Conservation (phyloP, 2,113 vertebrate genomes). For the Anser brachyrhynchus region DNA sequence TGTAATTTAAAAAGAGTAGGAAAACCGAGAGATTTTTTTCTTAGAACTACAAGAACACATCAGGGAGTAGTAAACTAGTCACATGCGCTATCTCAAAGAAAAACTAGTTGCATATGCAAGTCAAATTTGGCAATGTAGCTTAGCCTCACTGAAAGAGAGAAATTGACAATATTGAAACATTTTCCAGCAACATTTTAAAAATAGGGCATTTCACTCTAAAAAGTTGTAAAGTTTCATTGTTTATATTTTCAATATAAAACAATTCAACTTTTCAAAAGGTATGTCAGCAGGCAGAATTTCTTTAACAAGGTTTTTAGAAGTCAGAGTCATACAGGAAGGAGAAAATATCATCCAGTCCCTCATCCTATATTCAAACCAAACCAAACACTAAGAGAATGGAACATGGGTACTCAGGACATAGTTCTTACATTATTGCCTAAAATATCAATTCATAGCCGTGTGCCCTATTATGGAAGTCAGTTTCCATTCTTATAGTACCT, state of each 20-base stretch:
- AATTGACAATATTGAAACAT: not conserved
- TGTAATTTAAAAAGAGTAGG: not conserved
- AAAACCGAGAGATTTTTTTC: not conserved
- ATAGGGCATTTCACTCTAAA: not conserved
- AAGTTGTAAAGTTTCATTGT: not conserved
- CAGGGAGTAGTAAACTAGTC: not conserved
- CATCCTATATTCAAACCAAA: not conserved
- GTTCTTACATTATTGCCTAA: not conserved
- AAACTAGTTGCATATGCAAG: not conserved
- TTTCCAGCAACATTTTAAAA: slow-evolving; percentile 1
- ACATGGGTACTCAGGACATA: not conserved
- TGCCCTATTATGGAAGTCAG: not conserved
- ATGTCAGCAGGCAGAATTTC: not conserved
- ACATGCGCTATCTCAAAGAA: not conserved
- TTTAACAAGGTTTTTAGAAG: not conserved
- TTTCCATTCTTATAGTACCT: not conserved
- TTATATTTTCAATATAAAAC: not conserved
- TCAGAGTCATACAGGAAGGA: not conserved
- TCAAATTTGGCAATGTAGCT: not conserved
- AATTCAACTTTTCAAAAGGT: not conserved
- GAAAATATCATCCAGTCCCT: not conserved
- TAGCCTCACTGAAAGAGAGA: not conserved
- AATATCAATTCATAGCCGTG: not conserved
- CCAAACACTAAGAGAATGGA: not conserved
- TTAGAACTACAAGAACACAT: not conserved